Evolutionary conservation across 2,888 invertebrate species (phyloP), one percentile per base, ranked within the genome.

Genomic region (Sphaeridia pumilis): DNA sequence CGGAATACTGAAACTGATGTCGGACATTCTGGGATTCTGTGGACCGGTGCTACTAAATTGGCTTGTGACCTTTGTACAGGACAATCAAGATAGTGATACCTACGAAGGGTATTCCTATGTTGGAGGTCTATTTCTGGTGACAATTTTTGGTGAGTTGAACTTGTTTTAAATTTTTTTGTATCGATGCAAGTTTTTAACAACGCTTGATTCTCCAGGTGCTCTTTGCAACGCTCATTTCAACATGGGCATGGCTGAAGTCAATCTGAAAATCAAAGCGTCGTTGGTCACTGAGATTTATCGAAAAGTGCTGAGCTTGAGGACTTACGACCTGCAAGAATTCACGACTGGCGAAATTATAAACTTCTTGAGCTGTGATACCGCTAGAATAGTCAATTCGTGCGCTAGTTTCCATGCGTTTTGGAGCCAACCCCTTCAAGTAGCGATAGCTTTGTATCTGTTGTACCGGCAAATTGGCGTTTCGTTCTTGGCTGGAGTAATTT

Each of bases 301-400:
- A 58, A 84, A 83, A 70, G 76, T 78, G 10, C 69, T 84, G 25
- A 71, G 72, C 22, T 68, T 75, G 10, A 72, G 70, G 57, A 68
- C 68, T 52, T 69, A 72, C 14, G 66, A 69, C 2, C 63, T 75
- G 49, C 68, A 72, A 25, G 59, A 65, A 46, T 68, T 70, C 68
- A 77, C 75, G 14, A 76, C 84, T 36, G 95, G 95, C 0, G 87
- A 95, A 74, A 84, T 97, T 53, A 80, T 94, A 1, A 97, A 97
- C 72, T 87, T 90, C 65, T 92, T 97, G 87, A 94, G 93, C 27
- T 92, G 92, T 0, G 97, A 98, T 70, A 85, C 87, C 0, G 93
- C 95, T 69, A 78, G 95, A 63, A 87, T 97, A 62, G 87, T 93
- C 0, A 94, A 94, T 71, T 87, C 94, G 22, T 93, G 92, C 71